These are phyloP conservation scores for Drosophila seclusa DNA, from an alignment of 2,888 invertebrate genomes.

Conservation along the genomic window DNA sequence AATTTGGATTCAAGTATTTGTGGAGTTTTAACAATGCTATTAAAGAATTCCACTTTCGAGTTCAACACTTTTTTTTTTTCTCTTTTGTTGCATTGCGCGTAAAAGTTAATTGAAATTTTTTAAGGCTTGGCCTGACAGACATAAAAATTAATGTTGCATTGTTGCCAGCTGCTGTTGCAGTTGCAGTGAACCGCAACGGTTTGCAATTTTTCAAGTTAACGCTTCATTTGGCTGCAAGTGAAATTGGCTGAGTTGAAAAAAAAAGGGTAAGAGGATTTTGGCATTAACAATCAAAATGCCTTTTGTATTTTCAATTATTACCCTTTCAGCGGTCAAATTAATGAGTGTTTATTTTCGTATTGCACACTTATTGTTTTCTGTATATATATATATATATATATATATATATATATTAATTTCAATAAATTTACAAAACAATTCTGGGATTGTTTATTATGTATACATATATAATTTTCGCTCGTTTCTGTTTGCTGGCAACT, in stretches of 20 bases:
- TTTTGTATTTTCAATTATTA: conserved; percentile 22
- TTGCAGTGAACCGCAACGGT: conserved; percentile 74
- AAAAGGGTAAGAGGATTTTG: conserved; percentile 15
- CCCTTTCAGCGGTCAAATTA: conserved; percentile 14
- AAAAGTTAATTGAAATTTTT: conserved; percentile 76
- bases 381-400: conserved; percentile 6
- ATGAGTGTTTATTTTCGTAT: conserved; percentile 14
- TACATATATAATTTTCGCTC: conserved; percentile 15
- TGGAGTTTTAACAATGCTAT: not conserved
- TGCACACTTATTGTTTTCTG: not conserved
- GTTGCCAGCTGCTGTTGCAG: conserved; percentile 42
- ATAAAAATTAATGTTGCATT: conserved; percentile 57
- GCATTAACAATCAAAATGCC: conserved; percentile 29
- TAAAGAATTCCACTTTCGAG: not conserved
- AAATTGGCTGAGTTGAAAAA: conserved; percentile 50
- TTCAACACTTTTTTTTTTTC: conserved; percentile 1
- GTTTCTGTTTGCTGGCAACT: conserved; percentile 63
- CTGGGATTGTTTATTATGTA: conserved; percentile 24
- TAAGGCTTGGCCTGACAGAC: conserved; percentile 58
- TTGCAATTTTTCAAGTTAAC: conserved; percentile 74
- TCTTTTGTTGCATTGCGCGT: conserved; percentile 29
- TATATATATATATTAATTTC: conserved; percentile 19
- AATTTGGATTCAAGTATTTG: not conserved
- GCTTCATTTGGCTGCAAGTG: conserved; percentile 74
- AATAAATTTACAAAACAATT: conserved; percentile 23